Evolutionary conservation across 2,797 vertebrate genomes (phyloP).

Genomic region (Thamnophis elegans): DNA sequence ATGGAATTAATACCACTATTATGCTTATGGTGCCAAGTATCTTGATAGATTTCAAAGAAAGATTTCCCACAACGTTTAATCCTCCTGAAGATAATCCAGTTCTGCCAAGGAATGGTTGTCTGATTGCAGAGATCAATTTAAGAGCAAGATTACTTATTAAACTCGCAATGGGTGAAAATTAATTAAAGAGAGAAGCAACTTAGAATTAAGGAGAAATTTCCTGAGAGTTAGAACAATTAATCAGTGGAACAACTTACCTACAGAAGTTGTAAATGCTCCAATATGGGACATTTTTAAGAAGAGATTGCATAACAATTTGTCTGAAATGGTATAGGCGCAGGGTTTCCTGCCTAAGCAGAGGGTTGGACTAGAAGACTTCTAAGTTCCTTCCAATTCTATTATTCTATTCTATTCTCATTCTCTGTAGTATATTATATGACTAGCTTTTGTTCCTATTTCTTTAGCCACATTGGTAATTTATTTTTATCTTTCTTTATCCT

Average conservation of each 20-base stretch:
- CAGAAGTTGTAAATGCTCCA: too few relatives aligned
- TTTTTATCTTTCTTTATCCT: neutral
- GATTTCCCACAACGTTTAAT: neutral
- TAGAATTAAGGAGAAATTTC: too few relatives aligned
- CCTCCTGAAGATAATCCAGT: neutral
- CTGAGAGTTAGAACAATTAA: too few relatives aligned
- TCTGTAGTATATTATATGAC: neutral
- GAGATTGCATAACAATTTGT: too few relatives aligned
- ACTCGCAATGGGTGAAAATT: neutral
- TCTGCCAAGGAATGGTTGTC: neutral
- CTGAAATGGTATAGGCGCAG: too few relatives aligned
- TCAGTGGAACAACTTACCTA: too few relatives aligned
- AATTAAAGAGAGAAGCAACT: too few relatives aligned
- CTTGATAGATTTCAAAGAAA: neutral
- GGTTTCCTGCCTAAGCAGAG: too few relatives aligned
- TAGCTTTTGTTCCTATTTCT: neutral
- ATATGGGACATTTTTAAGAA: too few relatives aligned
- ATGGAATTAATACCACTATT: neutral
- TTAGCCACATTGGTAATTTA: neutral
- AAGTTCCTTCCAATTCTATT: too few relatives aligned
- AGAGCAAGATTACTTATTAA: neutral
- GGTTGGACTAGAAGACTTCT: too few relatives aligned
- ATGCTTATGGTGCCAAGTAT: neutral
- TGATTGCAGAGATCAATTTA: neutral
- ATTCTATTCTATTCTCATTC: neutral